A percentile compares a stretch with the other conserved stretches of the same genome.
These are phyloP conservation scores for Dasypus novemcinctus DNA, from an alignment of 2,113 vertebrate species.

Conservation along the genomic window DNA sequence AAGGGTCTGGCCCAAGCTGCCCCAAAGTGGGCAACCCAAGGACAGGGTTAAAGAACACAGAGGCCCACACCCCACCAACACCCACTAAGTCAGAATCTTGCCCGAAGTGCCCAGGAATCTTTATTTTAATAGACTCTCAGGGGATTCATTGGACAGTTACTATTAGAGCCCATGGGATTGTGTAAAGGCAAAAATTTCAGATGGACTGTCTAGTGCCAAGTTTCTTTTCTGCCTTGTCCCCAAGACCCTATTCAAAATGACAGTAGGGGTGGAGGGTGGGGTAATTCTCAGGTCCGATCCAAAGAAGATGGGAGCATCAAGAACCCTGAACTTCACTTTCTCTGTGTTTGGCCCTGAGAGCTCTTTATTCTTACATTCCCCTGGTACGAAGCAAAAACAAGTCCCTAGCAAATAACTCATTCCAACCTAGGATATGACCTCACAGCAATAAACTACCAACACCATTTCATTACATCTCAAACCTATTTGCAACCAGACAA, in stretches of 20 bases:
- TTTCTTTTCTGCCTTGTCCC: neutral
- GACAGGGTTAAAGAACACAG: neutral
- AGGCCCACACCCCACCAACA: neutral
- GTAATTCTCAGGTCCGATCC: neutral
- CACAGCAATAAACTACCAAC: neutral
- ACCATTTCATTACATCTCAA: neutral
- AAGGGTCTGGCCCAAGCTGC: neutral
- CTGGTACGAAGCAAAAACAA: slow-evolving; percentile 34
- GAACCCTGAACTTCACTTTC: neutral
- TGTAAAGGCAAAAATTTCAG: neutral
- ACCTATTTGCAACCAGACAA: neutral
- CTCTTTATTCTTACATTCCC: neutral
- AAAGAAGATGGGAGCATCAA: neutral
- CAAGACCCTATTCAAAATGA: neutral
- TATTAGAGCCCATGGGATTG: neutral
- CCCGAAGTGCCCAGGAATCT: neutral
- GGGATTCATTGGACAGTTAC: neutral
- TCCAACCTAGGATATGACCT: neutral
- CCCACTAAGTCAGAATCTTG: neutral
- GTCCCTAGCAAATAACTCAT: neutral
- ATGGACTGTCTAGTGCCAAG: neutral
- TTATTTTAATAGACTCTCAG: neutral
- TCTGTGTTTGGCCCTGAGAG: neutral
- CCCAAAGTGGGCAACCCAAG: neutral
- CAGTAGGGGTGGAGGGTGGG: neutral